These are phyloP conservation scores for Luscinia luscinia DNA, from an alignment of 2,797 vertebrate species.

Conservation along the genomic window DNA sequence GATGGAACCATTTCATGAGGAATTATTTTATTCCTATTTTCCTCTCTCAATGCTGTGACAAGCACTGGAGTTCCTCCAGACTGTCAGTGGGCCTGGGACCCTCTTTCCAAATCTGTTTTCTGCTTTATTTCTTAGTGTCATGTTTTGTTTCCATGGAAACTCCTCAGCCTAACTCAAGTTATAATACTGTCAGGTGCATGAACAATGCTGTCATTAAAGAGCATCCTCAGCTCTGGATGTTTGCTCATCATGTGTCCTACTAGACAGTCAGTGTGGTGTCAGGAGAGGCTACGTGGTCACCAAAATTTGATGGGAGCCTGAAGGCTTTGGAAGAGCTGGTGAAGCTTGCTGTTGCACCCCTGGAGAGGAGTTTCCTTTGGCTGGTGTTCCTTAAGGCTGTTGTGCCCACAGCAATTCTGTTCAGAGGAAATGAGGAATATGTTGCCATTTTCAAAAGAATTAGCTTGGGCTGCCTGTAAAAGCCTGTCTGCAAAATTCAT, in stretches of 20 bases:
- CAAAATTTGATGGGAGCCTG: not conserved
- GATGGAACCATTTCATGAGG: not conserved
- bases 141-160: conserved; percentile 62
- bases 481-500: not conserved
- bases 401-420: not conserved
- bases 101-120: conserved; percentile 20
- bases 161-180: not conserved
- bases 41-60: not conserved
- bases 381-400: not conserved
- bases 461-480: not conserved
- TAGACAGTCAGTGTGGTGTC: not conserved
- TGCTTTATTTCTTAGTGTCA: conserved; percentile 31
- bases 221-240: not conserved
- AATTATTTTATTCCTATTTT: not conserved
- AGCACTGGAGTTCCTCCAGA: conserved; percentile 27
- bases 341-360: not conserved
- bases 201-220: conserved; percentile 14
- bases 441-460: not conserved
- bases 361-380: not conserved
- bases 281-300: not conserved
- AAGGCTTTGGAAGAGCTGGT: not conserved
- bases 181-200: conserved; percentile 1
- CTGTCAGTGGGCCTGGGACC: conserved; percentile 29
- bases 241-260: fast-evolving
- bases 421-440: not conserved